Evolutionary conservation across 2,888 invertebrate genomes (phyloP), one percentile per base, ranked within the genome.

Genomic region (Eupithecia subfuscata): DNA sequence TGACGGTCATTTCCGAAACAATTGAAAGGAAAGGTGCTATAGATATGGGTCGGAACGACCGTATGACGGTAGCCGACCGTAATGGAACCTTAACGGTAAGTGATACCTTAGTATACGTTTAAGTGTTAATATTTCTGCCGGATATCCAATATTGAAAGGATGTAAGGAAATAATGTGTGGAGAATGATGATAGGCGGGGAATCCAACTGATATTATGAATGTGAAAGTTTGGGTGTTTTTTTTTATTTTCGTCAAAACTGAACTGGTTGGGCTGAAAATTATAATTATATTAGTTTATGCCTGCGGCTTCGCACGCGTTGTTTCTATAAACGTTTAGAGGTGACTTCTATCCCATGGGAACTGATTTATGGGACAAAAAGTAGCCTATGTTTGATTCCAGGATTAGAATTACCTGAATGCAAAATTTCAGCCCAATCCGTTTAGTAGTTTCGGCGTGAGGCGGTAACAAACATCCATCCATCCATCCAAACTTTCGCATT

Each of bases 1-100:
- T 80, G 80, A 82, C 76, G 74, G 77, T 77, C 74, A 70, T 80
- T 81, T 78, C 74, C 71, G 77, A 81, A 81, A 82, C 83, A 82
- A 82, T 83, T 74, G 78, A 81, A 80, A 78, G 71, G 73, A 78
- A 79, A 79, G 79, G 80, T 82, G 81, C 80, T 71, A 78, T 79
- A 80, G 79, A 75, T 80, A 80, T 78, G 76, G 76, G 71, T 77
- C 67, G 76, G 73, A 80, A 80, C 72, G 77, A 70, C 76, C 75
- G 76, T 78, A 78, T 80, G 80, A 80, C 77, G 79, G 81, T 79
- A 79, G 68, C 78, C 78, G 71, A 73, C 65, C 75, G 69, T 75
- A 78, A 80, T 76, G 79, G 80, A 72, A 68, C 76, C 70, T 78
- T 73, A 76, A 72, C 43, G 65, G 78, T 80, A 80, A 82, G 77